A percentile compares a stretch with the other conserved stretches of the same genome.
phyloP scores from a whole-genome alignment of 1,140 invertebrate species.

The Venturia canescens region DNA sequence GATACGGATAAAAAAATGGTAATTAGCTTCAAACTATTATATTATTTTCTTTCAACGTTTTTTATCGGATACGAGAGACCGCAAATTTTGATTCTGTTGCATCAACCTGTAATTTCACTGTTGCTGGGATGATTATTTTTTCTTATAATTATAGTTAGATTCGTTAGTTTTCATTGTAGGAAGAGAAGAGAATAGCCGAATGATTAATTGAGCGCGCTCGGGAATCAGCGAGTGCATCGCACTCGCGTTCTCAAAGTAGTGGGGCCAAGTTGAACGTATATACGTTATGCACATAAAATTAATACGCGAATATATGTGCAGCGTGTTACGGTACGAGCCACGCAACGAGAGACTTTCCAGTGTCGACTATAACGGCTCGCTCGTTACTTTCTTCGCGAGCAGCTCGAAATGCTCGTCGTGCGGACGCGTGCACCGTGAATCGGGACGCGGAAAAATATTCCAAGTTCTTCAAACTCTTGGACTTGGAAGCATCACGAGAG shows the following conservation, averaged over 20 bases:
- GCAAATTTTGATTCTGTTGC: background rate
- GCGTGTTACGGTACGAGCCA: background rate
- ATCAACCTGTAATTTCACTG: background rate
- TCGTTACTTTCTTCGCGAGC: background rate
- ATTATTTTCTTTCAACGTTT: background rate
- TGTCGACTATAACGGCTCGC: background rate
- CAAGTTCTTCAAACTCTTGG: background rate
- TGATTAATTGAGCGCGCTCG: background rate
- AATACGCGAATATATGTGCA: background rate
- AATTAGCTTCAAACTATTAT: no score
- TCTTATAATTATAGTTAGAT: background rate
- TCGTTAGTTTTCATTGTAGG: background rate
- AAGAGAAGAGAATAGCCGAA: background rate
- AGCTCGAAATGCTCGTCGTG: no score
- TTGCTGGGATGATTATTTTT: background rate
- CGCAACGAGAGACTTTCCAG: background rate
- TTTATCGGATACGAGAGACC: background rate
- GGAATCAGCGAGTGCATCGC: background rate
- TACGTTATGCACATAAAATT: constrained; percentile 5
- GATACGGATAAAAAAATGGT: no score
- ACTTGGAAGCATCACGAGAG: background rate
- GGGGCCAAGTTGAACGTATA: background rate
- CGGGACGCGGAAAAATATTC: background rate
- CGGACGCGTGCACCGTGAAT: background rate
- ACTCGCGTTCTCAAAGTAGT: background rate